Base-by-base conservation (phyloP, 2,888 invertebrate species). In the Eupelmus urozonus region DNA sequence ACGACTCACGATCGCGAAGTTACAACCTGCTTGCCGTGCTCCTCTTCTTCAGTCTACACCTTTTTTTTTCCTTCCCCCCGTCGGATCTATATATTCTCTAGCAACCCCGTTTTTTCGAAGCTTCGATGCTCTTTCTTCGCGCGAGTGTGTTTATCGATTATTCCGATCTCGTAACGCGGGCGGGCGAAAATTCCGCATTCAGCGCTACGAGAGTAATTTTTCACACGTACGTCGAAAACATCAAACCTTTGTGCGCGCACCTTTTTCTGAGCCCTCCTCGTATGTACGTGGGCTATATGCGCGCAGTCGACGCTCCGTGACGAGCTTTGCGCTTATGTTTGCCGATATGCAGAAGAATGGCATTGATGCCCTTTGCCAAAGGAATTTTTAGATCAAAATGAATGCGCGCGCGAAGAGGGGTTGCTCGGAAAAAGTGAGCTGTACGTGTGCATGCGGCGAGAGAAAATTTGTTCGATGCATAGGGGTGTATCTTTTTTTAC, bases 141-240 rank as follows among this genome's bases (percentile, higher is more conserved):
- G n/a, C 51, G 57, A 16, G 34, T n/a, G 60, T 60, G 60, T 74
- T 77, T 80, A 80, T 80, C 74, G 80, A 80, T 80, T 77, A 80
- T 80, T 80, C 79, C 65, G 76, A 76, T 73, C 79, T 73, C 79
- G 80, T 77, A 72, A 60, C 27, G 51, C 1, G 29, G 25, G 51
- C 18, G 25, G 25, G 51, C 18, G 25, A 69, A 67, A 79, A 80
- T 77, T 80, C 74, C 60, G 73, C 70, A 77, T 80, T 80, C 77
- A 77, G 20, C 71, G 59, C 66, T 53, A 16, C 25, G 7, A 27
- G 60, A 53, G 74, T 80, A 74, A 80, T 77, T 80, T 80, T 80
- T 77, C 77, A 80, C 60, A 70, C 71, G 55, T 59, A 73, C 76
- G 71, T 72, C 75, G 62, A 76, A 77, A 73, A 45, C 80, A 62